A percentile compares a stretch with the other conserved stretches of the same genome.
Conservation (phyloP, 1,140 invertebrate genomes). For the Hycleus phaleratus region DNA sequence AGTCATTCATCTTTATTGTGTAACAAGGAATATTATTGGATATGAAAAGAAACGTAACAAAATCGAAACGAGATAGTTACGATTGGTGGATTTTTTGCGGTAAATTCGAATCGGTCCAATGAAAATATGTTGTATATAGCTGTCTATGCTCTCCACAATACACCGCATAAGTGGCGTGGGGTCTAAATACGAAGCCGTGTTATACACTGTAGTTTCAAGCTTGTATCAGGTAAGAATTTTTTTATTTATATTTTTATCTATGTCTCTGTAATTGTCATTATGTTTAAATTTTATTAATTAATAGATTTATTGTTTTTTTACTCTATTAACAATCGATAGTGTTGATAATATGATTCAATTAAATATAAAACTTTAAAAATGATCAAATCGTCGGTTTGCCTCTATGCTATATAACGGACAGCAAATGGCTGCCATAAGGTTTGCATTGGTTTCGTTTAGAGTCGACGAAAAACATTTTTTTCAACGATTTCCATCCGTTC, state of each 20-base stretch:
- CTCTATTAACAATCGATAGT: slow-evolving; percentile 11
- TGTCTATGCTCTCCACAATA: slow-evolving; percentile 45
- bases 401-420: slow-evolving; percentile 33
- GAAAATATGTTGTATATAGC: slow-evolving; percentile 36
- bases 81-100: slow-evolving; percentile 55
- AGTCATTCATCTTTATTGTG: too few species aligned
- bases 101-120: slow-evolving; percentile 55
- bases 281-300: slow-evolving; percentile 28
- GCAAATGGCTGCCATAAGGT: slow-evolving; percentile 44
- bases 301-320: slow-evolving; percentile 26
- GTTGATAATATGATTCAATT: slow-evolving; percentile 20
- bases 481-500: neutral
- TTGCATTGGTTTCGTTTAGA: slow-evolving; percentile 28
- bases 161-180: slow-evolving; percentile 53
- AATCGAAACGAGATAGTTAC: slow-evolving; percentile 41
- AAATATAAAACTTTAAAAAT: slow-evolving; percentile 25
- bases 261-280: slow-evolving; percentile 44
- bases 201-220: slow-evolving; percentile 48
- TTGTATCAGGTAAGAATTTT: slow-evolving; percentile 51
- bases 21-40: slow-evolving; percentile 26
- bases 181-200: slow-evolving; percentile 53
- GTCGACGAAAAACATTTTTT: slow-evolving; percentile 21
- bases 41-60: slow-evolving; percentile 45
- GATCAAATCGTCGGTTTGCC: slow-evolving; percentile 22
- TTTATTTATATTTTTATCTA: slow-evolving; percentile 42